These are phyloP conservation scores for Arbacia lixula DNA, from an alignment of 53 echinoderm and acorn worm genomes.

Conservation along the genomic window DNA sequence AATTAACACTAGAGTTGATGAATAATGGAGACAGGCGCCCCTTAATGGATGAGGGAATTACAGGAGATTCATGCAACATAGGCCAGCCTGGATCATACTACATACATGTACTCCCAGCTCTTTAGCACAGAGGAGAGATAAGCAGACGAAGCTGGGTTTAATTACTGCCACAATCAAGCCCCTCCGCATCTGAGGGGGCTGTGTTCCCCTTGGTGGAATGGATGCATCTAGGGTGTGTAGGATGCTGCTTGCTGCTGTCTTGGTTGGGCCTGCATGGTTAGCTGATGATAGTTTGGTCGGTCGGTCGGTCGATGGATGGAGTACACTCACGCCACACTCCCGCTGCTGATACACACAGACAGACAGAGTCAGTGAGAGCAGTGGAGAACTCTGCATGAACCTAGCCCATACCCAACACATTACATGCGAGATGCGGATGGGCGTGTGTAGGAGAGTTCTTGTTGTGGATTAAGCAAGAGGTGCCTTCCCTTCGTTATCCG, in stretches of 20 bases:
- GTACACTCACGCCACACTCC: background rate
- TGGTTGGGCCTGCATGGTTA: background rate
- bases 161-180: slow-evolving; percentile 13
- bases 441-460: slow-evolving; percentile 24
- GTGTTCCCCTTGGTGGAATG: slow-evolving; percentile 14
- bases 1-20: no score
- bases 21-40: no score
- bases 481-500: no score
- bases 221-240: slow-evolving; percentile 37
- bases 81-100: no score
- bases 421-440: slow-evolving; percentile 36
- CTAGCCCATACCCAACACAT: background rate
- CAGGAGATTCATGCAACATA: no score
- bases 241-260: slow-evolving; percentile 32
- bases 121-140: no score
- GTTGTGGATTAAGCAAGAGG: no score
- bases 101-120: no score
- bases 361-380: background rate
- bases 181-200: slow-evolving; percentile 6
- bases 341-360: background rate
- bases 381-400: slow-evolving; percentile 37
- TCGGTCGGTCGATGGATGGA: slow-evolving; percentile 5
- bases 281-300: background rate
- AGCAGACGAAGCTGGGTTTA: no score
- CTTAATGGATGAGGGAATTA: no score